Percentiles rank a stretch among this genome's conserved stretches.
These are phyloP conservation scores for Melinaea marsaeus DNA, from an alignment of 2,888 invertebrate species.

Conservation along the genomic window DNA sequence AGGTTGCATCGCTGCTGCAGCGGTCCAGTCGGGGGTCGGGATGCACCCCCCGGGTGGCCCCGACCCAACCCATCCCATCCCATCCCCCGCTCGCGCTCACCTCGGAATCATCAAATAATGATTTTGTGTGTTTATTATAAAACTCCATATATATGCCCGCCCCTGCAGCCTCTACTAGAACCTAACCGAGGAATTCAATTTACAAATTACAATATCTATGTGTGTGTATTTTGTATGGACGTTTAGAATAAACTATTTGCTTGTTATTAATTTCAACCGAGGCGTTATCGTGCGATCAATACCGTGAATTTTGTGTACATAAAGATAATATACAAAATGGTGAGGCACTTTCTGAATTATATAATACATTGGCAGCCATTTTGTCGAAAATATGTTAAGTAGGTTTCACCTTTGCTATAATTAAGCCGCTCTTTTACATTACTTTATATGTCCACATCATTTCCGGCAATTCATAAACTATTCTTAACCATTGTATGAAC, in stretches of 20 bases:
- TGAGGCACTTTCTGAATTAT: slow-evolving; percentile 24
- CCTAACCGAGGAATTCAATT: slow-evolving; percentile 40
- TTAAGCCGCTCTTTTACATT: slow-evolving; percentile 12
- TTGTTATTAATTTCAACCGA: slow-evolving; percentile 56
- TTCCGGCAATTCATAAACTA: slow-evolving; percentile 1
- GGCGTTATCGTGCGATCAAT: slow-evolving; percentile 54
- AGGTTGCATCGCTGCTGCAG: slow-evolving; percentile 67
- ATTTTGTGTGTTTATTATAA: slow-evolving; percentile 74
- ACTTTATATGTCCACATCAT: slow-evolving; percentile 11
- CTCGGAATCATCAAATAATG: slow-evolving; percentile 77
- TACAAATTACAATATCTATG: slow-evolving; percentile 40
- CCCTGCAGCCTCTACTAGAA: slow-evolving; percentile 31
- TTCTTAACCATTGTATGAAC: slow-evolving; percentile 5
- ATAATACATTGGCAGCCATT: slow-evolving; percentile 28
- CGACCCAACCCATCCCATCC: slow-evolving; percentile 56
- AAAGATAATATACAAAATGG: slow-evolving; percentile 33
- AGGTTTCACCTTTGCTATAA: slow-evolving; percentile 11
- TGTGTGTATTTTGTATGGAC: slow-evolving; percentile 40
- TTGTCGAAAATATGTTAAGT: slow-evolving; percentile 22
- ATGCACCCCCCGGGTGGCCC: slow-evolving; percentile 42
- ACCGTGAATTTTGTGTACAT: slow-evolving; percentile 37
- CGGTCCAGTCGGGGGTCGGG: slow-evolving; percentile 55
- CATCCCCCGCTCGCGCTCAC: slow-evolving; percentile 45
- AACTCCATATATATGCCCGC: slow-evolving; percentile 44
- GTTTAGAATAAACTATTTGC: slow-evolving; percentile 62